Conservation (phyloP, 1,140 invertebrate species). For the Drosophila navojoa region DNA sequence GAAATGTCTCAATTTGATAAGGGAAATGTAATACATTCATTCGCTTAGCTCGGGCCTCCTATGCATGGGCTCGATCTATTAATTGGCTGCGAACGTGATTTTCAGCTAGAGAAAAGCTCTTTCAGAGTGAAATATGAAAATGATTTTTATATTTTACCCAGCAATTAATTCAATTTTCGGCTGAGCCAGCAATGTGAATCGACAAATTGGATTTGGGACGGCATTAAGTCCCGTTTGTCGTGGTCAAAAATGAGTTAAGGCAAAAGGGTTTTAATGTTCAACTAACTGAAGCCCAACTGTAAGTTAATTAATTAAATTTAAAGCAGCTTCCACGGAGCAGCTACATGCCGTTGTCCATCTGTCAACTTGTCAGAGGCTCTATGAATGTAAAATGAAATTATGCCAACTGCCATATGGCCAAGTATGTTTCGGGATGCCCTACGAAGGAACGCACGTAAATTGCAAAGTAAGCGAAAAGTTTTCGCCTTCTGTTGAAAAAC, state of each 20-base stretch:
- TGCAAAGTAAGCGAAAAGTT: constrained; percentile 46
- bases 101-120: not conserved
- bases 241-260: not conserved
- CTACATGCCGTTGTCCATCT: constrained; percentile 1
- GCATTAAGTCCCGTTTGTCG: not conserved
- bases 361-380: constrained; percentile 23
- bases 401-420: constrained; percentile 52
- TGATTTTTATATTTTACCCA: not conserved
- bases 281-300: constrained; percentile 3
- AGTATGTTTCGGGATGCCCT: constrained; percentile 40
- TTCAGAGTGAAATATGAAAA: not conserved
- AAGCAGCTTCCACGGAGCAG: constrained; percentile 1
- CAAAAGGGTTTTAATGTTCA: not conserved
- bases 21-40: constrained; percentile 4
- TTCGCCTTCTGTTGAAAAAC: constrained; percentile 27
- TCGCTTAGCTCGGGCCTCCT: not conserved
- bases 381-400: constrained; percentile 44
- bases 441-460: constrained; percentile 25
- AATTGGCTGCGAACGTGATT: constrained; percentile 40
- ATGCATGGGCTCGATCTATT: constrained; percentile 37
- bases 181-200: not conserved
- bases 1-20: constrained; percentile 46
- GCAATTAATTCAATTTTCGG: constrained; percentile 7
- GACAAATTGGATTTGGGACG: constrained; percentile 9
- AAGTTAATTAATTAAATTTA: constrained; percentile 27